Conservation (phyloP, 2,113 vertebrate genomes). For the Pao palembangensis region DNA sequence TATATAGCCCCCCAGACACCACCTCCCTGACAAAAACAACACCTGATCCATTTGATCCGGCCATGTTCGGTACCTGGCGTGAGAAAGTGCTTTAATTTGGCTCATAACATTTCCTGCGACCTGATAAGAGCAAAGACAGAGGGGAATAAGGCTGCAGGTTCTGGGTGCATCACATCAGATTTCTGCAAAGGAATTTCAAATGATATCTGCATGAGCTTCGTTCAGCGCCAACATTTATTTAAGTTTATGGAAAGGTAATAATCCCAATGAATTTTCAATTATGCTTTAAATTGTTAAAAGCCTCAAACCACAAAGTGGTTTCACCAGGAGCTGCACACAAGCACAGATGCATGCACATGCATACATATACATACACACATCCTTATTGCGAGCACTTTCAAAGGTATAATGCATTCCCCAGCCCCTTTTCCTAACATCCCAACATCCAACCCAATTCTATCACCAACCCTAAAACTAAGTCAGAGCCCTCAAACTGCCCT, state of each 20-base stretch:
- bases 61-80: slow-evolving; percentile 16
- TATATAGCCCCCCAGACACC: slow-evolving; percentile 15
- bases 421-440: not conserved
- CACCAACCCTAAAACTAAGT: too few relatives aligned
- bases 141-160: slow-evolving; percentile 24
- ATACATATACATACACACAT: too few relatives aligned
- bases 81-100: slow-evolving; percentile 43
- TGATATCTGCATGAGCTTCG: not conserved
- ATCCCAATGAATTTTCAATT: slow-evolving; percentile 9
- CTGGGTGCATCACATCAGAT: slow-evolving; percentile 1
- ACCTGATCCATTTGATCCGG: slow-evolving; percentile 40
- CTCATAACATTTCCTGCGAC: slow-evolving; percentile 32
- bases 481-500: too few relatives aligned
- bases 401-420: not conserved
- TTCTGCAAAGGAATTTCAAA: slow-evolving; percentile 20
- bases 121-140: slow-evolving; percentile 25
- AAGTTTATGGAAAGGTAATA: not conserved
- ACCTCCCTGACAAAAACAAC: slow-evolving; percentile 4
- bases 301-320: not conserved
- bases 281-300: not conserved
- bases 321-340: slow-evolving; percentile 6
- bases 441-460: not conserved
- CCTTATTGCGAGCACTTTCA: not conserved
- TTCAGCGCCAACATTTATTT: slow-evolving; percentile 2
- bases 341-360: not conserved